Conservation (phyloP, 2,113 vertebrate species). For the Alosa alosa region DNA sequence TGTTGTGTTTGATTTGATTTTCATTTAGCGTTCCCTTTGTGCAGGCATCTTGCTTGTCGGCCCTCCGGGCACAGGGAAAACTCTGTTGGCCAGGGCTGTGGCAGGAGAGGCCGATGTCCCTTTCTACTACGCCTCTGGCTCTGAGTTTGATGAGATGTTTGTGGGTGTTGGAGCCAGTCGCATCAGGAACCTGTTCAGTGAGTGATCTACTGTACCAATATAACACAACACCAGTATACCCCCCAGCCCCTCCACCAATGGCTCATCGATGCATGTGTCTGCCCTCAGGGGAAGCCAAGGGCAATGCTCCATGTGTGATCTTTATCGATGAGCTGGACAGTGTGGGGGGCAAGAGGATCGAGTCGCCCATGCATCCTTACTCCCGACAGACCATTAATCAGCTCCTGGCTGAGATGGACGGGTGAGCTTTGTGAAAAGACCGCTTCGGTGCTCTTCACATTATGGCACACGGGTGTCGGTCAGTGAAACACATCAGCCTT, state of each 20-base stretch:
- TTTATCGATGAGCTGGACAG: constrained; percentile 98
- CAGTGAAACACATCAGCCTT: not conserved
- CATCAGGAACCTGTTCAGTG: constrained; percentile 95
- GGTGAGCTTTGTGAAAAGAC: constrained; percentile 67
- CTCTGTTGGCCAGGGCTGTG: constrained; percentile 91
- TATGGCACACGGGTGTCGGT: not conserved
- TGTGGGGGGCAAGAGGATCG: constrained; percentile 95
- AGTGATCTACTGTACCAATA: constrained; percentile 52
- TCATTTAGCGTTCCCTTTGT: not conserved
- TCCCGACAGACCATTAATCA: constrained; percentile 99
- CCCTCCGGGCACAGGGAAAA: constrained; percentile 96
- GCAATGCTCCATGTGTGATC: constrained; percentile 93
- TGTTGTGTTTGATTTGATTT: not conserved
- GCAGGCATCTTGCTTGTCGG: constrained; percentile 91
- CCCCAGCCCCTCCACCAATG: not conserved
- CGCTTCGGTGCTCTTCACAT: not conserved
- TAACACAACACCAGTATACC: not conserved
- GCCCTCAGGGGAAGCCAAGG: constrained; percentile 87
- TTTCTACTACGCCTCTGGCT: constrained; percentile 95
- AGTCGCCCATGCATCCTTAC: constrained; percentile 98
- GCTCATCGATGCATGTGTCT: not conserved
- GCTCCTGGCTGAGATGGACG: constrained; percentile 98
- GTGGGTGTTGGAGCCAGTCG: constrained; percentile 96
- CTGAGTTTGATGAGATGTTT: constrained; percentile 98
- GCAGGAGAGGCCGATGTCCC: constrained; percentile 96